phyloP scores from a whole-genome alignment of 2,113 vertebrate genomes.

The Ginglymostoma cirratum region DNA sequence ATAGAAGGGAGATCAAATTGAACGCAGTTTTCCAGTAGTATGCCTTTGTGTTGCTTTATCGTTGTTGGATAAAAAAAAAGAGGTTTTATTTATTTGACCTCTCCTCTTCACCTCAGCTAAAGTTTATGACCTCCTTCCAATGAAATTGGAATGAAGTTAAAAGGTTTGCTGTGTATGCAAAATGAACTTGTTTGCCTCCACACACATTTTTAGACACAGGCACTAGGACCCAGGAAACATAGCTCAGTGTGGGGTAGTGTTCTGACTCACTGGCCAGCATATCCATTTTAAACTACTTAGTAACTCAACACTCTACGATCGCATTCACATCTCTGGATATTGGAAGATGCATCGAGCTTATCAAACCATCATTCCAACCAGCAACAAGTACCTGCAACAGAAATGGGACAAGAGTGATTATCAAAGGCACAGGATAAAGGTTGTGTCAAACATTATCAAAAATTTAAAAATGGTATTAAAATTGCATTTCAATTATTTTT shows the following conservation, averaged over 20 bases:
- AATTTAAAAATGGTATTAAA: background rate
- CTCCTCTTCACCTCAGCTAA: background rate
- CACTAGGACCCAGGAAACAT: conserved; percentile 39
- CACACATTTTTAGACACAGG: background rate
- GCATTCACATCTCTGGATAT: background rate
- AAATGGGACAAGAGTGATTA: conserved; percentile 58
- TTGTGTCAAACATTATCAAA: conserved; percentile 38
- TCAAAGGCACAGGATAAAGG: conserved; percentile 58
- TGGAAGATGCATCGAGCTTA: conserved; percentile 58
- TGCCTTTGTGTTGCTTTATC: no score
- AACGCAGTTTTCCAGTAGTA: no score
- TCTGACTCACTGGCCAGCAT: background rate
- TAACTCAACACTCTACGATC: background rate
- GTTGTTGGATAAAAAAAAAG: background rate
- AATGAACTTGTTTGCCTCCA: background rate
- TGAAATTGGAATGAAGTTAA: no score
- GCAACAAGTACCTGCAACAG: conserved; percentile 61
- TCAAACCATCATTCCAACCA: conserved; percentile 55
- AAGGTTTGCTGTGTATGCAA: background rate
- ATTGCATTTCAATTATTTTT: background rate
- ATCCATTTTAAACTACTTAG: background rate
- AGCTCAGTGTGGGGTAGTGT: background rate
- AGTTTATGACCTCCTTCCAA: no score
- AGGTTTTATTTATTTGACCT: background rate
- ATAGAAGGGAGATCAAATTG: no score